phyloP scores from a whole-genome alignment of 2,888 invertebrate species.

The Idaea straminata region DNA sequence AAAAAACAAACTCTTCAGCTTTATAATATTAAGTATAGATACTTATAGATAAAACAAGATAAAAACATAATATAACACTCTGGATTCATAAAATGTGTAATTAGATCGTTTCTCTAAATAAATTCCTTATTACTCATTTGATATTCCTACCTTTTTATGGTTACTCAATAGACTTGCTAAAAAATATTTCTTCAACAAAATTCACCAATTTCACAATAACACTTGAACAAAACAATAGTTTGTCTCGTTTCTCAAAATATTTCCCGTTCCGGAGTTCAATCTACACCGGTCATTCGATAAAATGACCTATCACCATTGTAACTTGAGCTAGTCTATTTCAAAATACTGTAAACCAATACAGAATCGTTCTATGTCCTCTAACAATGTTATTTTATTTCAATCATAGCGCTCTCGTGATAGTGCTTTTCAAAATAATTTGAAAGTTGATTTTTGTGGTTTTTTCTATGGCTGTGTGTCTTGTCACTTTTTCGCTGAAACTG shows the following conservation, averaged over 20 bases:
- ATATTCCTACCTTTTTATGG: too few species aligned
- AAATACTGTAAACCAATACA: slow-evolving; percentile 22
- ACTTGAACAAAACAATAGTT: neutral
- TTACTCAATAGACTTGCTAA: too few species aligned
- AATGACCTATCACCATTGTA: slow-evolving; percentile 5
- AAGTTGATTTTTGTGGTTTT: neutral
- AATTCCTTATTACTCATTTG: too few species aligned
- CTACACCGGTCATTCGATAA: slow-evolving; percentile 1
- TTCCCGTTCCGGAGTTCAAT: slow-evolving; percentile 4
- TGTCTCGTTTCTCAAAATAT: neutral
- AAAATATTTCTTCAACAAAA: neutral
- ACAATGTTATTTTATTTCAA: slow-evolving; percentile 33
- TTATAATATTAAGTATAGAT: too few species aligned
- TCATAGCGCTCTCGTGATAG: slow-evolving; percentile 19
- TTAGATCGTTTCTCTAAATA: too few species aligned
- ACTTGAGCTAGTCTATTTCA: slow-evolving; percentile 12
- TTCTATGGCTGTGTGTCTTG: neutral
- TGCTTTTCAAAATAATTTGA: slow-evolving; percentile 2
- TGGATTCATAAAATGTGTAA: too few species aligned
- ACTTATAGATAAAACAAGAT: too few species aligned
- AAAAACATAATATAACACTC: too few species aligned
- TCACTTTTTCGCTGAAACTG: neutral
- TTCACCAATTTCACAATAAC: neutral
- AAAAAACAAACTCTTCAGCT: too few species aligned
- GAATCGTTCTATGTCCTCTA: slow-evolving; percentile 23